Base-by-base conservation (phyloP, 2,888 invertebrate genomes). In the Platerodrilus igneus region DNA sequence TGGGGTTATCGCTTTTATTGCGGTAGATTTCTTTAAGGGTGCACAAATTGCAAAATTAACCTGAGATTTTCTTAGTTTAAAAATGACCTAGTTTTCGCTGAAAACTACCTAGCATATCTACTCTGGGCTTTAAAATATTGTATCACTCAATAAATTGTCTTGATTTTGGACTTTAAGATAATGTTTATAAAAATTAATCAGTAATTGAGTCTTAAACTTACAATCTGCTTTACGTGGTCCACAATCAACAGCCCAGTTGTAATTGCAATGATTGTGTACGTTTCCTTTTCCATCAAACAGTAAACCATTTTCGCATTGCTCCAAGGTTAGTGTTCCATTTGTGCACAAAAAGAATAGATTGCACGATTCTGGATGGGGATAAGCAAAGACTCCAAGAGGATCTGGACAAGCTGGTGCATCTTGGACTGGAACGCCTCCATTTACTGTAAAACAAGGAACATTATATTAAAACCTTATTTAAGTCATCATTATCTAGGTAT, bases 231-330 rank as follows among this genome's bases (percentile, higher is more conserved):
- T 83, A 55, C 89, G 79, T 37, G 78, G 71, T 31, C 85, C 90
- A 60, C 92, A 93, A 50, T 91, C 79, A 2, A 86, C 91, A 7
- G 86, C 91, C 93, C 93, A 93, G 71, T 89, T 75, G 71, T 92
- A 93, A 73, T 91, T 91, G 77, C 93, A 94, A 71, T 92, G 90
- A 66, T 92, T 83, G 72, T 92, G 84, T 0, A 88, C 86, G 11
- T 81, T 81, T 2, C 92, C 92, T 60, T 89, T 88, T 40, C 92
- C 92, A 64, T 91, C 91, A 63, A 88, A 93, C 23, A 93, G 74
- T 17, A 94, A 75, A 3, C 93, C 93, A 60, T 94, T 93, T 64
- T 90, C 92, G 60, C 93, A 94, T 16, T 83, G 85, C 65, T 93
- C 93, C 51, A 89, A 79, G 2, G 89, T 90, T 60, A 92, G 68